Percentiles rank a stretch among this genome's conserved stretches.
phyloP scores from a whole-genome alignment of 1,140 invertebrate species.

The Drosophila leontia region DNA sequence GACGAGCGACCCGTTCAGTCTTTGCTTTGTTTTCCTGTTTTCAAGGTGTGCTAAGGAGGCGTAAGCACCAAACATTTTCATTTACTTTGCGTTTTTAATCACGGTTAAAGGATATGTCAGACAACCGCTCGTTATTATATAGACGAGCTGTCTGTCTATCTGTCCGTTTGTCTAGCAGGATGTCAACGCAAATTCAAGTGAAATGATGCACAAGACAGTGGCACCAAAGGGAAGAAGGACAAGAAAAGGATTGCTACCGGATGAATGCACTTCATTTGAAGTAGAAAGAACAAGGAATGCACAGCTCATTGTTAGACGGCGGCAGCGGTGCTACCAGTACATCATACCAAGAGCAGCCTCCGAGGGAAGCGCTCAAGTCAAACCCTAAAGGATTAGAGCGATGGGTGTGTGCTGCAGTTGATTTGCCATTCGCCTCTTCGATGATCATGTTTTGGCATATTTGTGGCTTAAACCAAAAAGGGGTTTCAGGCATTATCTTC shows the following conservation, averaged over 20 bases:
- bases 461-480: constrained; percentile 62
- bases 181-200: constrained; percentile 81
- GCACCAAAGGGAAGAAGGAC: constrained; percentile 16
- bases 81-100: constrained; percentile 81
- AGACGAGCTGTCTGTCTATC: constrained; percentile 40
- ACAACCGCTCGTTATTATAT: constrained; percentile 63
- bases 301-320: constrained; percentile 63
- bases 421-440: constrained; percentile 36
- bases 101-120: constrained; percentile 81
- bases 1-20: constrained; percentile 28
- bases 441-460: constrained; percentile 81
- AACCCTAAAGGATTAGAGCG: constrained; percentile 62
- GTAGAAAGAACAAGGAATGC: constrained; percentile 63
- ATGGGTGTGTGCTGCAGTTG: constrained; percentile 46
- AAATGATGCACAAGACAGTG: constrained; percentile 72
- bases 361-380: constrained; percentile 58
- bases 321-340: constrained; percentile 26
- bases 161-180: constrained; percentile 55
- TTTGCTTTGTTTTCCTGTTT: constrained; percentile 64
- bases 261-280: constrained; percentile 83
- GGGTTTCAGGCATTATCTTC: constrained; percentile 18
- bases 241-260: constrained; percentile 78
- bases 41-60: constrained; percentile 83
- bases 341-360: constrained; percentile 18
- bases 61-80: constrained; percentile 82